These are phyloP conservation scores for Neria commutata DNA, from an alignment of 2,888 invertebrate species.

Conservation along the genomic window DNA sequence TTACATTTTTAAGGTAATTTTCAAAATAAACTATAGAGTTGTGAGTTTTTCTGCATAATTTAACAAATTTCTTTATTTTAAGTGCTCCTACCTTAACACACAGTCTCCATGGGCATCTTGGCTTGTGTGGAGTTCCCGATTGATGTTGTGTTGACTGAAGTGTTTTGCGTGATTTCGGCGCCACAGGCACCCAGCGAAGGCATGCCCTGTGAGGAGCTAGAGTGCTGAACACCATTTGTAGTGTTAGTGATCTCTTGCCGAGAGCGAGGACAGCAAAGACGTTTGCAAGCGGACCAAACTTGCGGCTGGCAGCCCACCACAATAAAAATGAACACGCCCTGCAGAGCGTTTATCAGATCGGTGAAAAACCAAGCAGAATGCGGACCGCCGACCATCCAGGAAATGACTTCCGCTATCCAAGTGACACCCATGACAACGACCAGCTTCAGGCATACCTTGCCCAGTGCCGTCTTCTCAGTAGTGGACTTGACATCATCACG, in stretches of 20 bases:
- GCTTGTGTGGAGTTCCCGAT: conserved; percentile 30
- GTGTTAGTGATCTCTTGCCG: conserved; percentile 65
- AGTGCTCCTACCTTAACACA: conserved; percentile 63
- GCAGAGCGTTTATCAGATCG: conserved; percentile 83
- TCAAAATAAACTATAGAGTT: too few species aligned
- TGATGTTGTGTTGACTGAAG: conserved; percentile 41
- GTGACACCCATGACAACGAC: conserved; percentile 82
- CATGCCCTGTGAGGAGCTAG: conserved; percentile 78
- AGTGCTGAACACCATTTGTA: conserved; percentile 72
- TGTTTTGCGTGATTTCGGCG: conserved; percentile 53
- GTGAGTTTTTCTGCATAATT: too few species aligned
- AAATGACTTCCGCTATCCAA: conserved; percentile 82
- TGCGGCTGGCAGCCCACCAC: conserved; percentile 90
- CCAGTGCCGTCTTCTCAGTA: conserved; percentile 79
- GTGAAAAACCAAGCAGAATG: conserved; percentile 82
- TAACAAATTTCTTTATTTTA: neutral
- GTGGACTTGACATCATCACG: conserved; percentile 87
- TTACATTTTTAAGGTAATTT: too few species aligned
- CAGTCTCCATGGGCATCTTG: conserved; percentile 69
- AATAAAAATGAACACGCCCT: conserved; percentile 87
- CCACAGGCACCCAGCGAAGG: conserved; percentile 71
- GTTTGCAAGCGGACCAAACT: conserved; percentile 73
- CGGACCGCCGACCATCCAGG: conserved; percentile 83
- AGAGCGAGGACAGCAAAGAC: conserved; percentile 69
- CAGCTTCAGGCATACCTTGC: conserved; percentile 83